A percentile compares a stretch with the other conserved stretches of the same genome.
phyloP scores from a whole-genome alignment of 92 coral and sea anemone species.

The Hydrozoanthus gracilis region DNA sequence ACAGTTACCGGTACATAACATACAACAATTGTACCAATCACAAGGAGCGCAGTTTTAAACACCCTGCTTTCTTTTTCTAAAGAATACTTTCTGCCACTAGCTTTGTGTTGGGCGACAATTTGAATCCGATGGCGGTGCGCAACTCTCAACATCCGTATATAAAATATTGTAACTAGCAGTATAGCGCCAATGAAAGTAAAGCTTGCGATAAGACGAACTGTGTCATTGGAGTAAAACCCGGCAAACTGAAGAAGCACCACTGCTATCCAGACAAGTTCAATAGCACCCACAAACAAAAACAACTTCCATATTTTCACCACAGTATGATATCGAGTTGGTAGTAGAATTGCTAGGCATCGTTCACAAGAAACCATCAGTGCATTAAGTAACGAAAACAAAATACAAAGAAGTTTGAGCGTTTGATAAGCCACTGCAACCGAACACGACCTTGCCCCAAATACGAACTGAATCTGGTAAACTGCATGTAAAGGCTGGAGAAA shows the following conservation, averaged over 20 bases:
- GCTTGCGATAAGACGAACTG: constrained; percentile 28
- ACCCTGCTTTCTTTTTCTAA: constrained; percentile 23
- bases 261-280: neutral
- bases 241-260: neutral
- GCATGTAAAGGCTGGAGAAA: constrained; percentile 24
- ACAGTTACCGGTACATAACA: constrained; percentile 28
- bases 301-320: constrained; percentile 33
- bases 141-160: constrained; percentile 28
- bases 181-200: neutral
- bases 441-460: constrained; percentile 2
- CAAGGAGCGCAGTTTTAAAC: constrained; percentile 31
- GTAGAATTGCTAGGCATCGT: constrained; percentile 27
- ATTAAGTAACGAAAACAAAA: constrained; percentile 9
- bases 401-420: neutral
- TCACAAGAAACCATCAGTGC: constrained; percentile 38
- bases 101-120: constrained; percentile 40
- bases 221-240: neutral
- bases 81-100: constrained; percentile 21
- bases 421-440: constrained; percentile 17
- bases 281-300: neutral
- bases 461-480: constrained; percentile 13
- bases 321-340: constrained; percentile 28
- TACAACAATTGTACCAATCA: constrained; percentile 4
- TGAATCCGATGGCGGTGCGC: constrained; percentile 31
- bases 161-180: neutral